Percentiles rank a stretch among this genome's conserved stretches.
Evolutionary conservation across 1,140 invertebrate species (phyloP).

Genomic region (Ptiloglossa arizonensis): DNA sequence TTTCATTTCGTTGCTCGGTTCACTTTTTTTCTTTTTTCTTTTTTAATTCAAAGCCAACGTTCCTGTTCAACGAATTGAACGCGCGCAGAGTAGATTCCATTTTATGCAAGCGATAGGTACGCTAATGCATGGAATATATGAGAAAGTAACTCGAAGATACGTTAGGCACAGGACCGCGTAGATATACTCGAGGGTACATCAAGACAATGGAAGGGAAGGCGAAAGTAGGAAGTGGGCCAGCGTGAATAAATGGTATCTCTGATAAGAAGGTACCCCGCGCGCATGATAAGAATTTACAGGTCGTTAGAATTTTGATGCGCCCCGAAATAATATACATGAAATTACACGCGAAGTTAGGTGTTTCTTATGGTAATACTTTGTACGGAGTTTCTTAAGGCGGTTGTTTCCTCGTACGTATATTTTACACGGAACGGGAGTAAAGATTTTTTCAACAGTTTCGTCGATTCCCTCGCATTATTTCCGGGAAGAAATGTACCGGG

Average conservation of each 20-base stretch:
- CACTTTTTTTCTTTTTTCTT: too few species aligned
- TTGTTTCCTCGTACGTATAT: too few species aligned
- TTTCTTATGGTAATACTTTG: not conserved
- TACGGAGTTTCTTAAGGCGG: not conserved
- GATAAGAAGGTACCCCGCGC: slow-evolving; percentile 32
- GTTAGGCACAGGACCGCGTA: not conserved
- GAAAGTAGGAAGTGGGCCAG: slow-evolving; percentile 39
- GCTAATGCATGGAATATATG: not conserved
- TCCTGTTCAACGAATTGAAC: too few species aligned
- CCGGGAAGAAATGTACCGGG: not conserved
- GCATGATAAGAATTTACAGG: slow-evolving; percentile 44
- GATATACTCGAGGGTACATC: not conserved
- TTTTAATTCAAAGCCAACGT: too few species aligned
- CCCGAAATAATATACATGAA: slow-evolving; percentile 5
- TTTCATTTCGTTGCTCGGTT: too few species aligned
- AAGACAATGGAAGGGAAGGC: slow-evolving; percentile 18
- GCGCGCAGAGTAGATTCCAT: too few species aligned
- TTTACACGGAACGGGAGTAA: too few species aligned
- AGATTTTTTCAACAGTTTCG: too few species aligned
- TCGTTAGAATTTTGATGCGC: slow-evolving; percentile 41
- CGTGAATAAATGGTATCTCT: slow-evolving; percentile 39
- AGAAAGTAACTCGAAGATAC: not conserved
- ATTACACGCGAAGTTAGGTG: not conserved
- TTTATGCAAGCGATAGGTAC: not conserved
- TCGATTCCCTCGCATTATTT: too few species aligned